These are phyloP conservation scores for Morelia viridis DNA, from an alignment of 2,797 vertebrate genomes.

Conservation along the genomic window DNA sequence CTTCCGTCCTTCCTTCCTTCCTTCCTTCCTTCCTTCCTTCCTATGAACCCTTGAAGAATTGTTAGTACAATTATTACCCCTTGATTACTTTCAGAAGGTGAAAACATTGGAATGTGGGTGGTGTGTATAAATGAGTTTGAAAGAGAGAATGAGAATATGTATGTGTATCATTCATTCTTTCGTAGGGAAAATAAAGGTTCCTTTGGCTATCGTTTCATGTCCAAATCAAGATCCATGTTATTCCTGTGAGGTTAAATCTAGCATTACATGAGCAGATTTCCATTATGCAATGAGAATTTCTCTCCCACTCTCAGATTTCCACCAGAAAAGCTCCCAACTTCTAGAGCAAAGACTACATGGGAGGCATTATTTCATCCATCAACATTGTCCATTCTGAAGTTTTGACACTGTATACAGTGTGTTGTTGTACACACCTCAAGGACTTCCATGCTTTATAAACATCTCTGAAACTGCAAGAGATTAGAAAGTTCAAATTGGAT, in stretches of 20 bases:
- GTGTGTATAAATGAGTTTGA: slow-evolving; percentile 14
- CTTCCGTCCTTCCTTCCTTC: too few relatives aligned
- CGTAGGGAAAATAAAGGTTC: background rate
- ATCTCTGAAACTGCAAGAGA: background rate
- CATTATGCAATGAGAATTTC: too few relatives aligned
- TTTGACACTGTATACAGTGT: too few relatives aligned
- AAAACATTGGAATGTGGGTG: slow-evolving; percentile 23
- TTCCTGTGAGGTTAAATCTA: too few relatives aligned
- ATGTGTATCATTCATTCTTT: too few relatives aligned
- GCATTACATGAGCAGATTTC: too few relatives aligned
- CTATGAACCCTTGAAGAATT: background rate
- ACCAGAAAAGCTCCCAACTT: too few relatives aligned
- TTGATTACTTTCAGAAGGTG: background rate
- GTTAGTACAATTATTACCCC: background rate
- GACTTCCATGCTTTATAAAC: background rate
- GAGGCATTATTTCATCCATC: too few relatives aligned
- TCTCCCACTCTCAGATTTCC: too few relatives aligned
- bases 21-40: background rate
- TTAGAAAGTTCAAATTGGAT: background rate
- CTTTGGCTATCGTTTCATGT: slow-evolving; percentile 40
- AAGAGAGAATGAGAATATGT: too few relatives aligned
- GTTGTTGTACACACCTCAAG: background rate
- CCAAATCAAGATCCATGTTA: slow-evolving; percentile 46
- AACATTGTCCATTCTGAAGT: too few relatives aligned
- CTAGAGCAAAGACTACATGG: too few relatives aligned